Percentiles rank a stretch among this genome's conserved stretches.
phyloP scores from a whole-genome alignment of 2,113 vertebrate species.

The Nyctereutes procyonoides region DNA sequence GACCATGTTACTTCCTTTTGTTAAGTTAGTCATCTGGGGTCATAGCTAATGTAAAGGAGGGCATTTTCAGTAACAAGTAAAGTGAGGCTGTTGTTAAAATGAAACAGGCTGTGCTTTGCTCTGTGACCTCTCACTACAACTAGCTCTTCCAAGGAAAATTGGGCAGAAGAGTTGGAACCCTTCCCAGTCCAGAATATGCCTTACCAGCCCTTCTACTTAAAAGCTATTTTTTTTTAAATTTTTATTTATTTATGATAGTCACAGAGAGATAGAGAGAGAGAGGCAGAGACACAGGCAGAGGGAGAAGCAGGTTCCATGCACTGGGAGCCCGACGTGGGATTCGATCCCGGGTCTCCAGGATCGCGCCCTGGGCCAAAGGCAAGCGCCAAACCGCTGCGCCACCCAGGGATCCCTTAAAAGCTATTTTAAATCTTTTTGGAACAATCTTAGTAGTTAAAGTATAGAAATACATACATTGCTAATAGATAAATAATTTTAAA shows the following conservation, averaged over 20 bases:
- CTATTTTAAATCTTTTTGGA: slow-evolving; percentile 58
- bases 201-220: slow-evolving; percentile 23
- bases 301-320: too few relatives aligned
- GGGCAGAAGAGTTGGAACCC: slow-evolving; percentile 46
- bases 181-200: slow-evolving; percentile 52
- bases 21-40: slow-evolving; percentile 53
- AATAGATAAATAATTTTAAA: neutral
- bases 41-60: slow-evolving; percentile 60
- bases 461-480: slow-evolving; percentile 4
- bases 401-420: too few relatives aligned
- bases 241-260: too few relatives aligned
- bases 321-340: too few relatives aligned
- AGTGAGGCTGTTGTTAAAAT: slow-evolving; percentile 66
- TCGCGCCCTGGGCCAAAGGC: too few relatives aligned
- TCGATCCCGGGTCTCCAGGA: too few relatives aligned
- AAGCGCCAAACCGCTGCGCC: too few relatives aligned
- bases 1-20: slow-evolving; percentile 59
- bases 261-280: too few relatives aligned
- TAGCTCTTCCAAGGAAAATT: neutral
- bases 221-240: slow-evolving; percentile 66
- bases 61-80: slow-evolving; percentile 50
- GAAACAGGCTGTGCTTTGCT: slow-evolving; percentile 63
- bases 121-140: slow-evolving; percentile 48
- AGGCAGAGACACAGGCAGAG: too few relatives aligned
- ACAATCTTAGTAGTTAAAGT: slow-evolving; percentile 22